These are phyloP conservation scores for Sminthurides aquaticus DNA, from an alignment of 2,888 invertebrate genomes.

Conservation along the genomic window DNA sequence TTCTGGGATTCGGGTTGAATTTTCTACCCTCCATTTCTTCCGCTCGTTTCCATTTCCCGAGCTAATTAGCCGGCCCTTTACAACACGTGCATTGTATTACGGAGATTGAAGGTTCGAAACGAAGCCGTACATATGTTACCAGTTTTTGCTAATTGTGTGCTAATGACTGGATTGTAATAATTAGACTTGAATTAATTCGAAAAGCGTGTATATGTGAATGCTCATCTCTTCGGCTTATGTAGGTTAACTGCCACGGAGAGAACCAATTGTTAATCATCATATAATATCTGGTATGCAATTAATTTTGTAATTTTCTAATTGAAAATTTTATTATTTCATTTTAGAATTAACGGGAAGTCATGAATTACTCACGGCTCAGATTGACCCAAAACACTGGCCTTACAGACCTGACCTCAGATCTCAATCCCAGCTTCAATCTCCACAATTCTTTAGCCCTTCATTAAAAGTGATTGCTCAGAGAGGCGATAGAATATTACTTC, in stretches of 20 bases:
- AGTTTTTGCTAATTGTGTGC: neutral
- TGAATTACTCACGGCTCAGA: neutral
- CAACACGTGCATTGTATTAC: too few species aligned
- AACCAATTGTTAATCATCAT: too few species aligned
- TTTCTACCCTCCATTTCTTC: neutral
- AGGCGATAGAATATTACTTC: constrained; percentile 63
- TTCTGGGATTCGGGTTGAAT: neutral
- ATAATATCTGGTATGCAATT: too few species aligned
- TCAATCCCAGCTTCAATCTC: constrained; percentile 6
- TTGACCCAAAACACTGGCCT: neutral
- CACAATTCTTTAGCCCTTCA: constrained; percentile 38
- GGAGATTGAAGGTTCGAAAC: too few species aligned
- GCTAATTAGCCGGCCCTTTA: too few species aligned
- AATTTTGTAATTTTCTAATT: too few species aligned
- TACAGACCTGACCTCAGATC: neutral
- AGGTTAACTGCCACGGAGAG: too few species aligned
- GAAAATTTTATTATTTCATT: neutral
- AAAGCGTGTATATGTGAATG: too few species aligned
- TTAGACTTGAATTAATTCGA: too few species aligned
- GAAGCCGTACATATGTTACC: too few species aligned
- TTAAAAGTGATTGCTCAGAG: constrained; percentile 30
- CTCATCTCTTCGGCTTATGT: too few species aligned
- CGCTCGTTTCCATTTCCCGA: too few species aligned
- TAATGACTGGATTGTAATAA: neutral
- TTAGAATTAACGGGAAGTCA: neutral